phyloP scores from a whole-genome alignment of 2,888 invertebrate genomes.

The Julus scanicus region DNA sequence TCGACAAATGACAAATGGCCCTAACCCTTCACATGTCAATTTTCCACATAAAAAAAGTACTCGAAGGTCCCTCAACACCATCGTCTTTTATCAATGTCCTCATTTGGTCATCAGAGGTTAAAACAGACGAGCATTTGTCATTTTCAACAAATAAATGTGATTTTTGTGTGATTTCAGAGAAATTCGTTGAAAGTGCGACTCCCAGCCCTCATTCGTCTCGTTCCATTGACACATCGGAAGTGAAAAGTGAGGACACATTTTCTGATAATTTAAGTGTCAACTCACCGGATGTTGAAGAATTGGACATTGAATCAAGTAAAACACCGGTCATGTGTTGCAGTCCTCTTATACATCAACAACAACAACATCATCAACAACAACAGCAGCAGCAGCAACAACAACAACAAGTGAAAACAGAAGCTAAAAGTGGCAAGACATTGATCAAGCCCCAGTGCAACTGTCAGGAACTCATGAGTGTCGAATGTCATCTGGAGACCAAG shows the following conservation, averaged over 20 bases:
- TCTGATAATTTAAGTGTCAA: conserved; percentile 51
- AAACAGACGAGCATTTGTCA: too few species aligned
- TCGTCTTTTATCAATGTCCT: too few species aligned
- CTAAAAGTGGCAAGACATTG: conserved; percentile 57
- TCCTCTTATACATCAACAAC: not conserved
- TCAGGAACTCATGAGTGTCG: conserved; percentile 62
- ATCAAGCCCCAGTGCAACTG: conserved; percentile 60
- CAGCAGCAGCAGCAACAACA: conserved; percentile 3
- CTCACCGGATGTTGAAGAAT: conserved; percentile 52
- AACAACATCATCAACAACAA: not conserved
- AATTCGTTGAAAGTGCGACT: conserved; percentile 53
- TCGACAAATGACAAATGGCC: too few species aligned
- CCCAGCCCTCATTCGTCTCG: conserved; percentile 44
- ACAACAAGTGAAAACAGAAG: not conserved
- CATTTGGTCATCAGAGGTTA: too few species aligned
- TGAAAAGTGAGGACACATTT: conserved; percentile 40
- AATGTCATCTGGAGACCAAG: conserved; percentile 69
- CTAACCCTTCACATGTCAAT: too few species aligned
- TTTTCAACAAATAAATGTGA: too few species aligned
- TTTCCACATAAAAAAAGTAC: too few species aligned
- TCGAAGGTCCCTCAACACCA: too few species aligned
- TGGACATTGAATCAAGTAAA: conserved; percentile 52
- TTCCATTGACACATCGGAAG: conserved; percentile 15
- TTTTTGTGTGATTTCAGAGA: conserved; percentile 31
- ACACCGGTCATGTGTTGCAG: conserved; percentile 36